Conservation (phyloP, 2,888 invertebrate genomes). For the Drosophila monieri region DNA sequence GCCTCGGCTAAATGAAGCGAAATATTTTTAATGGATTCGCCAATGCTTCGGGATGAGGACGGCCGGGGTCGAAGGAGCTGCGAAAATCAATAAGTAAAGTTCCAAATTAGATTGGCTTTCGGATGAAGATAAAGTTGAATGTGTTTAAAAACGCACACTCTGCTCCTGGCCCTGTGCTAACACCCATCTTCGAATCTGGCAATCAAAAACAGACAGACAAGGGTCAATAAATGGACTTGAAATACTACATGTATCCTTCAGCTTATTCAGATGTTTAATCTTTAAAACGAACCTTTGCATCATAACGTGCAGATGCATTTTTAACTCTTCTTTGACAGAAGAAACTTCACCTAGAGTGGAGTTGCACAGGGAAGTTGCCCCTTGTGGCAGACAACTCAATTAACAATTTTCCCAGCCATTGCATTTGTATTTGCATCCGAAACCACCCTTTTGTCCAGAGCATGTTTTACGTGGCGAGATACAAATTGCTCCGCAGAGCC, state of each 20-base stretch:
- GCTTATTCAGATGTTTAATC: neutral
- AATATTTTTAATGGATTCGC: conserved; percentile 54
- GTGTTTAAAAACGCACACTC: neutral
- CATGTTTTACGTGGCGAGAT: conserved; percentile 27
- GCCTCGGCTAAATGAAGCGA: conserved; percentile 52
- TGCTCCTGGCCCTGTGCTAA: too few relatives aligned
- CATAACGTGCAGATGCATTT: neutral
- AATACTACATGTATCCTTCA: too few relatives aligned
- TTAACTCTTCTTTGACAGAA: neutral
- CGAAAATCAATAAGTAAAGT: conserved; percentile 8
- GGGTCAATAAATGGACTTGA: too few relatives aligned
- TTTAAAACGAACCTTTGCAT: neutral
- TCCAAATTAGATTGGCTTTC: neutral
- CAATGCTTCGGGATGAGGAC: neutral
- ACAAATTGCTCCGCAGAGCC: conserved; percentile 33
- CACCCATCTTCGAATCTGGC: too few relatives aligned
- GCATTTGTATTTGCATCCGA: conserved; percentile 8
- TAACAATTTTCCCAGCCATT: conserved; percentile 44
- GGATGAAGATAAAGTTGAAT: neutral
- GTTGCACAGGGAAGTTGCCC: neutral
- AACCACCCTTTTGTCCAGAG: conserved; percentile 32
- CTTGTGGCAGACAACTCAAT: conserved; percentile 39
- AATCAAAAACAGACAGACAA: too few relatives aligned
- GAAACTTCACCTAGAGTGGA: neutral
- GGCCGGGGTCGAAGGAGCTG: neutral